Conservation (phyloP, 2,113 vertebrate species). For the Fregetta grallaria region DNA sequence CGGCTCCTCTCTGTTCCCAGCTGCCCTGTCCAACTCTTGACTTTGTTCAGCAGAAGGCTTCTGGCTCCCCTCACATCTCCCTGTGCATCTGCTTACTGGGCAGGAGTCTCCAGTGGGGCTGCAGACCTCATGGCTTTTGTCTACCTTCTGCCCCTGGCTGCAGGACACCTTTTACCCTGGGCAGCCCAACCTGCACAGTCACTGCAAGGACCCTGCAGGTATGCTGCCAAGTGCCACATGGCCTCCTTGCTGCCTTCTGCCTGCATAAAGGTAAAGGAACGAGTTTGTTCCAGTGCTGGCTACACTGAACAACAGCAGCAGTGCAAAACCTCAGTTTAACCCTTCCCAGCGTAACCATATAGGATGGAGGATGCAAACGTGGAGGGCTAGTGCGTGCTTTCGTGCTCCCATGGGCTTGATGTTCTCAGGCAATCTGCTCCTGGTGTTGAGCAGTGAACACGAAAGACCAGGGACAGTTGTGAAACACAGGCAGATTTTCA, state of each 20-base stretch:
- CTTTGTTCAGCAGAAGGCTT: not conserved
- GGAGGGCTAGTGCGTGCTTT: not conserved
- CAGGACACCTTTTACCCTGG: not conserved
- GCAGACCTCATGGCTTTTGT: not conserved
- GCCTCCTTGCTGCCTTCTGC: not conserved
- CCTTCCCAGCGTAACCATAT: not conserved
- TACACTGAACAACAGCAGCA: not conserved
- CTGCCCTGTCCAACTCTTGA: not conserved
- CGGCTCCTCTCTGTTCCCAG: not conserved
- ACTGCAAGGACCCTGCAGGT: not conserved
- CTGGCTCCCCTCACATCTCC: not conserved
- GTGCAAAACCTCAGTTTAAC: not conserved
- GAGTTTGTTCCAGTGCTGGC: not conserved
- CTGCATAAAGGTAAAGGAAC: not conserved
- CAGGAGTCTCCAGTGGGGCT: not conserved
- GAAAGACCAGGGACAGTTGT: not conserved
- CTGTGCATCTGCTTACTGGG: not conserved
- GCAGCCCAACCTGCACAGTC: fast-evolving
- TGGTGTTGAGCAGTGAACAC: fast-evolving
- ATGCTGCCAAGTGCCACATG: not conserved
- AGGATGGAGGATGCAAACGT: fast-evolving
- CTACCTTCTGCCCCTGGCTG: not conserved
- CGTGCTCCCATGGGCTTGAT: not conserved
- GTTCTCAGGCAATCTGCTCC: not conserved
- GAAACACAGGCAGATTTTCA: not conserved